Evolutionary conservation across 2,888 invertebrate genomes (phyloP).

Genomic region (Heliconius charithonia): DNA sequence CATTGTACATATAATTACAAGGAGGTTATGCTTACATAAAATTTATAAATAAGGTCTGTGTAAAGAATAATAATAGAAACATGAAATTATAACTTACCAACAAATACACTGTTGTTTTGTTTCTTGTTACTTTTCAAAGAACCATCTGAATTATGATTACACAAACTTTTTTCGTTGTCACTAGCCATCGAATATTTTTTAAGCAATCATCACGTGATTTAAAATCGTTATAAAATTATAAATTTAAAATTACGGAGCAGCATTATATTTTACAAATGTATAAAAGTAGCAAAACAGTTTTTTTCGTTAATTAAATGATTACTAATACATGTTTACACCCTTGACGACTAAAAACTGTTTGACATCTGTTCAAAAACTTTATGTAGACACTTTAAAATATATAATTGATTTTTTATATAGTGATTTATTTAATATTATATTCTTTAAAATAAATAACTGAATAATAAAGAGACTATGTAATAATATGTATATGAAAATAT

Average conservation of each 20-base stretch:
- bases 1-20: constrained; percentile 2
- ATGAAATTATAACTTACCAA: constrained; percentile 60
- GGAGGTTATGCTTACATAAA: constrained; percentile 35
- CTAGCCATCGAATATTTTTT: constrained; percentile 77
- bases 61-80: background rate
- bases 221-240: constrained; percentile 33
- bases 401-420: background rate
- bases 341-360: constrained; percentile 54
- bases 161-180: constrained; percentile 81
- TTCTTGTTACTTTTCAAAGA: constrained; percentile 72
- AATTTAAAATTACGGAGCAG: constrained; percentile 31
- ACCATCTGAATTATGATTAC: constrained; percentile 77
- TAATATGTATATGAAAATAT: background rate
- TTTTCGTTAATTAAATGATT: constrained; percentile 51
- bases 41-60: background rate
- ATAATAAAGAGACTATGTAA: background rate
- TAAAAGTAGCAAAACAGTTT: constrained; percentile 59
- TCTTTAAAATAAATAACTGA: background rate
- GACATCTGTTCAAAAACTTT: constrained; percentile 53
- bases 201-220: constrained; percentile 36
- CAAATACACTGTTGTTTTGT: constrained; percentile 64
- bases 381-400: background rate
- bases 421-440: background rate
- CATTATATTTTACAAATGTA: constrained; percentile 50
- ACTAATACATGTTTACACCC: constrained; percentile 73